Base-by-base conservation (phyloP, 2,113 vertebrate species). In the Odontesthes bonariensis region DNA sequence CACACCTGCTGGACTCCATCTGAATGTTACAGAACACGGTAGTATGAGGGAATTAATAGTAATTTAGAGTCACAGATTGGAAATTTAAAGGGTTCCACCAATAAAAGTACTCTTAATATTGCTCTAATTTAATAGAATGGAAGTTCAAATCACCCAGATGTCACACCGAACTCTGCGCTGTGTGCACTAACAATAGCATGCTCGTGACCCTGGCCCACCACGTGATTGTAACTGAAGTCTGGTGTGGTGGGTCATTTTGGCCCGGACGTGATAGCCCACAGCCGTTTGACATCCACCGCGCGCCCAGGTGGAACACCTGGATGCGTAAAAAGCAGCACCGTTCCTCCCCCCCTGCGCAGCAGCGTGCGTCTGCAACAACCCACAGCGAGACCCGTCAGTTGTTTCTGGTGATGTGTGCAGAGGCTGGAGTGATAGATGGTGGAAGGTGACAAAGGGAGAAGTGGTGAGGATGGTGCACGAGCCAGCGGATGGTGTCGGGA, bases 351-450 rank as follows among this genome's bases (percentile, higher is more conserved):
- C 14, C 44, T 17, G 13, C 16, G 12, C 16, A 27, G 27, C 27
- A 27, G 27, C 27, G 27, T 27, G 27, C 27, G 31, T 42, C 27
- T 19, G 9, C 31, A 44, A 44, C 20, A 23, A 42, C 19, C 20
- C 27, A 8, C 67, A 20, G 71, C 20, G 20, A 78, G 82, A 75
- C 86, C 79, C 88, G 86, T 80, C 81, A 81, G 73, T 81, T 79
- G 80, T 79, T 66, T 63, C 44, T 65, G 64, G 33, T 52, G 33
- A 10, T 63, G 77, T 57, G 78, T 9, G 60, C 49, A 52, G 64
- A 42, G 67, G 47, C 9, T 57, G 33, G 61, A 69, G 46, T 63
- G 72, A 83, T 69, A 58, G 62, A 67, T 73, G 72, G 55, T 47
- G 75, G 59, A 63, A 31, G 77, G 74, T 79, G 82, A 83, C 81